Base-by-base conservation (phyloP, 2,797 vertebrate genomes). In the Nasua narica region DNA sequence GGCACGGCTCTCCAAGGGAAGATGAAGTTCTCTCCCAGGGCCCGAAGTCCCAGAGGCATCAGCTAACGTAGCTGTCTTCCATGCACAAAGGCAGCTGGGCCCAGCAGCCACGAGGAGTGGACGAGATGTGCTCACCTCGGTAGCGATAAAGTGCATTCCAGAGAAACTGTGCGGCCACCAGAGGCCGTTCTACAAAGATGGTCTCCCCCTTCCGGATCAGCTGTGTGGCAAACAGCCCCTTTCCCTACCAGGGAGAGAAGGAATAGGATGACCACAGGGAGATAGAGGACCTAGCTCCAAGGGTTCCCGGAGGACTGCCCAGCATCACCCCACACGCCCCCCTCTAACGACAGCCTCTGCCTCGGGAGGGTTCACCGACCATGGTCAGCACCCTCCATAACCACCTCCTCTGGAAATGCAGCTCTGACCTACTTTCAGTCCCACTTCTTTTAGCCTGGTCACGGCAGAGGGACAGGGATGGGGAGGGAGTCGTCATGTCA, bases 81-180 rank as follows among this genome's bases (percentile, higher is more conserved):
- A 37, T 11, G 65, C 19, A 76, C 65, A 91, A 83, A 90, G 52
- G 60, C 27, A 21, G 50, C 60, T 43, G 21, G 23, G 85, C 27
- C 46, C 48, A 50, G 65, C n/a, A 94, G 76, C 88, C 43, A 19
- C 29, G 16, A 74, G 72, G 46, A 92, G 54, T n/a, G 62, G 60
- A 35, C 7, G 13, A 93, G 85, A 62, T 19, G n/a, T 21, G 1
- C 98, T 99, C 96, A 99, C 99, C 99, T 99, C 99, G 99, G 98
- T 99, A 99, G 98, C 99, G 99, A 98, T 99, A 99, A 97, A 99
- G 98, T 25, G 99, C 98, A 90, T 99, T 99, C 99, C 99, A 99
- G 96, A 99, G 99, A 98, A 99, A 99, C 98, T 99, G 99, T 0
- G 99, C 99, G 0, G 99, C 99, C 96, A 99, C 99, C 62, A 99